phyloP scores from a whole-genome alignment of 2,888 invertebrate genomes.

The Nephrotoma guestfalica region DNA sequence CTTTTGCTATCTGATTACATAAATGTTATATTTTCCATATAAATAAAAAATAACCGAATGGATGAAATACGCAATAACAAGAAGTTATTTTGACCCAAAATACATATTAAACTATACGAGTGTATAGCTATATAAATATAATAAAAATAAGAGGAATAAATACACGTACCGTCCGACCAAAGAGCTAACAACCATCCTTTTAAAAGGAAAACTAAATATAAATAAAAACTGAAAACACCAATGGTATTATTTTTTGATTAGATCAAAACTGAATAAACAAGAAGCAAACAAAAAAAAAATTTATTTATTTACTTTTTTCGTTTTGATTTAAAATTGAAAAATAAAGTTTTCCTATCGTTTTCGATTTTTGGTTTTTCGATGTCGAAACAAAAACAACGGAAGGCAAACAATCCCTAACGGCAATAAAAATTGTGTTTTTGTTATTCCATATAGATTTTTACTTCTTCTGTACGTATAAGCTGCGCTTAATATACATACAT shows the following conservation, averaged over 20 bases:
- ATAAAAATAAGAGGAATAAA: not conserved
- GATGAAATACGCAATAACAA: not conserved
- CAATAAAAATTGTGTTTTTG: not conserved
- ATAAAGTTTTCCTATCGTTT: not conserved
- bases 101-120: not conserved
- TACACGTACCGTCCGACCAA: not conserved
- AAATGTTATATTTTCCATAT: not conserved
- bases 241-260: not conserved
- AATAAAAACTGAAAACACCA: not conserved
- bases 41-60: not conserved
- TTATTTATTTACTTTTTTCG: not conserved
- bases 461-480: not conserved
- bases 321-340: not conserved
- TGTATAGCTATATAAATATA: not conserved
- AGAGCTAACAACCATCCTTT: not conserved
- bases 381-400: not conserved
- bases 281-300: not conserved
- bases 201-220: not conserved
- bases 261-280: not conserved
- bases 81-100: not conserved
- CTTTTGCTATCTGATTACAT: not conserved
- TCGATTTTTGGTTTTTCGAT: not conserved
- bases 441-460: not conserved
- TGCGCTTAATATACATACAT: not conserved
- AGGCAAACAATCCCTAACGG: not conserved